Conservation (phyloP, 1,140 invertebrate species). For the Bombus balteatus region DNA sequence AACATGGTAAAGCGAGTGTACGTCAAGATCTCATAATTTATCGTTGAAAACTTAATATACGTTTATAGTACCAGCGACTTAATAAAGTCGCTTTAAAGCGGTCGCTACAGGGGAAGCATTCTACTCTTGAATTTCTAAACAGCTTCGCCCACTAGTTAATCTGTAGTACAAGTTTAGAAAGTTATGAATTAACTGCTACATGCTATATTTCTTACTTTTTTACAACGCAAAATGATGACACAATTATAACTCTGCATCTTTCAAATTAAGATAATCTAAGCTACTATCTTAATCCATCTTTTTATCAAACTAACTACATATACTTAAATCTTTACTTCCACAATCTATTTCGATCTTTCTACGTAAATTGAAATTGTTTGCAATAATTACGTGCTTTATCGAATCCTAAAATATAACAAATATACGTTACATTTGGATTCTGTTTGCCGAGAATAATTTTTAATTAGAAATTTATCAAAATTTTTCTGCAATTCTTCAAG, state of each 20-base stretch:
- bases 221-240: background rate
- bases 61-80: background rate
- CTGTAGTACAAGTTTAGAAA: slow-evolving; percentile 25
- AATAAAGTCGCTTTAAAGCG: slow-evolving; percentile 22
- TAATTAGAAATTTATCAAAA: too few species aligned
- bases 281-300: too few species aligned
- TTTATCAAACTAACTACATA: too few species aligned
- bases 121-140: slow-evolving; percentile 27
- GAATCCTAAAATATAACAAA: too few species aligned
- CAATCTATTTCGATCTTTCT: too few species aligned
- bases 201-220: background rate
- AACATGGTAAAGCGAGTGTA: background rate
- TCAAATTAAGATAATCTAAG: background rate
- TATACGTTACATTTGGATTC: too few species aligned
- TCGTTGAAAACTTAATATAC: slow-evolving; percentile 19
- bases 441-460: too few species aligned
- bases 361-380: too few species aligned
- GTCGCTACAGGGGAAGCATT: background rate
- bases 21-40: slow-evolving; percentile 6
- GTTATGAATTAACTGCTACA: slow-evolving; percentile 34
- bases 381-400: too few species aligned
- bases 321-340: too few species aligned
- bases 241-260: background rate
- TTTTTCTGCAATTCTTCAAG: too few species aligned
- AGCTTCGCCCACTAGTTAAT: slow-evolving; percentile 23